Evolutionary conservation across 1,140 invertebrate genomes (phyloP).

Genomic region (Halesus radiatus): DNA sequence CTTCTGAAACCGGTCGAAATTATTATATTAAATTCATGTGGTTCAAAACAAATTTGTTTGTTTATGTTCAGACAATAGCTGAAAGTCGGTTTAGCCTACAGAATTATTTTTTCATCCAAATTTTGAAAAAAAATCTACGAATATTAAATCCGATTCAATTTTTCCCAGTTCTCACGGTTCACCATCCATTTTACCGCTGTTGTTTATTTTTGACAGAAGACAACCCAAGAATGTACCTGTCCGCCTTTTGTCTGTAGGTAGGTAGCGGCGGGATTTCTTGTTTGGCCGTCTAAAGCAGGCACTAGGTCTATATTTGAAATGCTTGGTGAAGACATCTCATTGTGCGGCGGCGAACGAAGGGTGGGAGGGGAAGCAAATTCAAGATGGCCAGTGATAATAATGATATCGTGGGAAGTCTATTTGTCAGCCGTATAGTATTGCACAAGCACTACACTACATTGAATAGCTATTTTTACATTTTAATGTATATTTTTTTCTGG

Average conservation of each 20-base stretch:
- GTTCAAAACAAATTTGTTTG: too few species aligned
- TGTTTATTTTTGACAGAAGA: slow-evolving; percentile 33
- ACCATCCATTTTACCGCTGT: slow-evolving; percentile 16
- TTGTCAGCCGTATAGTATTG: too few species aligned
- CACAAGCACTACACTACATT: too few species aligned
- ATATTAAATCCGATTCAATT: not conserved
- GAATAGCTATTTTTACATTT: too few species aligned
- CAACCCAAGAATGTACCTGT: slow-evolving; percentile 21
- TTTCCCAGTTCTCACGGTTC: not conserved
- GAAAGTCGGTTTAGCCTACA: too few species aligned
- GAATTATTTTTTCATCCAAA: too few species aligned
- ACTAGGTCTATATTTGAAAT: slow-evolving; percentile 25
- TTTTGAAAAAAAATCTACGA: too few species aligned
- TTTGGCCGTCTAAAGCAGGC: slow-evolving; percentile 24
- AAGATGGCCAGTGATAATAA: not conserved
- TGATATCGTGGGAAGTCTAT: not conserved
- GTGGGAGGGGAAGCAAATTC: not conserved
- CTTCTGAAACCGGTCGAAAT: too few species aligned
- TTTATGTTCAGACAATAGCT: too few species aligned
- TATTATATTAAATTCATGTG: too few species aligned
- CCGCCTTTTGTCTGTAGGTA: slow-evolving; percentile 5
- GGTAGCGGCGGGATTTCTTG: not conserved
- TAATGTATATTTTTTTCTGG: too few species aligned
- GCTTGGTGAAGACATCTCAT: slow-evolving; percentile 30
- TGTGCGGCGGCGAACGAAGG: not conserved